Evolutionary conservation across 2,113 vertebrate species (phyloP).

Genomic region (Puntigrus tetrazona): DNA sequence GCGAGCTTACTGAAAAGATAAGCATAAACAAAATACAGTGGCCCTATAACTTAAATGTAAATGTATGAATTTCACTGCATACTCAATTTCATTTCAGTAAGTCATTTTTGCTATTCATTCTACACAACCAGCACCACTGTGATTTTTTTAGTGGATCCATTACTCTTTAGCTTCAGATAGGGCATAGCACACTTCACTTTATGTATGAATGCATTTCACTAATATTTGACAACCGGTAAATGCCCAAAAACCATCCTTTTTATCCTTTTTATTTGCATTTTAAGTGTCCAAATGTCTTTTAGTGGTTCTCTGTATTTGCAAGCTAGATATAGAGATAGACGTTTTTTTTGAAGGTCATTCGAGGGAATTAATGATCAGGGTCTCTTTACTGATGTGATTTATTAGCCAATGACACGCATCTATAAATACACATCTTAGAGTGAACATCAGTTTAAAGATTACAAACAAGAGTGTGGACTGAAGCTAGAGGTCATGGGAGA

Average conservation of each 20-base stretch:
- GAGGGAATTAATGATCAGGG: not conserved
- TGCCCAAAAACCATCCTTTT: not conserved
- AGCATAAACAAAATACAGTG: not conserved
- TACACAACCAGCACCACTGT: not conserved
- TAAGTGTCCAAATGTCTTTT: not conserved
- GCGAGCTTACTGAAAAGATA: not conserved
- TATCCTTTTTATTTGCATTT: not conserved
- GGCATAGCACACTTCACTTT: not conserved
- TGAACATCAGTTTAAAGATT: conserved; percentile 19
- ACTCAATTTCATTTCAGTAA: not conserved
- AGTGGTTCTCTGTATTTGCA: not conserved
- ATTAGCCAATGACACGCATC: not conserved
- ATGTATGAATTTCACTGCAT: not conserved
- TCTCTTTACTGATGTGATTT: not conserved
- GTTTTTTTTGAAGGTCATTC: not conserved
- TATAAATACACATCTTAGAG: conserved; percentile 33
- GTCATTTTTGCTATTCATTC: not conserved
- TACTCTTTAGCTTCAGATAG: not conserved
- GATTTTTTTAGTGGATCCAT: not conserved
- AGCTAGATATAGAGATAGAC: not conserved
- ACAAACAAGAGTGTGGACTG: conserved; percentile 8
- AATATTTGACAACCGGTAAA: not conserved
- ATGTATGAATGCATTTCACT: not conserved
- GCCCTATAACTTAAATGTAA: not conserved
- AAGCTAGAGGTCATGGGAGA: conserved; percentile 29